Base-by-base conservation (phyloP, 2,113 vertebrate species). In the Falcunculus frontatus region DNA sequence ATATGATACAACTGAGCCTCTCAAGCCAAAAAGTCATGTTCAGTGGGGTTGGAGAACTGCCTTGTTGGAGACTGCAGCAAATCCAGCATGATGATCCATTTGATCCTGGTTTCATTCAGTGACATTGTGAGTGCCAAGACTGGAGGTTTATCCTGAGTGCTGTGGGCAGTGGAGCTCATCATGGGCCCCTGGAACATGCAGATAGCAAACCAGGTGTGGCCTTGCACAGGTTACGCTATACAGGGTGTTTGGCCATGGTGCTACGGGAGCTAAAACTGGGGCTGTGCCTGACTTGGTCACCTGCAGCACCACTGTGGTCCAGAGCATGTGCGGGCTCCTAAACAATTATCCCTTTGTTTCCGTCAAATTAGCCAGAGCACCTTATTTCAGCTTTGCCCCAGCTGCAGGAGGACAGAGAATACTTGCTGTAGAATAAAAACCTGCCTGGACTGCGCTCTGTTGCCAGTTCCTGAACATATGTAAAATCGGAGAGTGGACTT, bases 121-220 rank as follows among this genome's bases (percentile, higher is more conserved):
- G 1, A 33, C 26, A 8, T 7, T 44, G 27, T 2, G 4, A 11
- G 2, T 11, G 39, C 23, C 16, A 25, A n/a, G 27, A 6, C 2
- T 9, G 17, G 50, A 59, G 52, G 10, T 78, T 14, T 32, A 14
- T 42, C 23, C 44, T 6, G 18, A n/a, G 35, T 11, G 6, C 11
- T 63, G 64, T 13, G 30, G 10, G 16, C 26, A 22, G 41, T 25
- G 35, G 6, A 33, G 2, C 13, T 60, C 30, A 16, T 5, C 10
- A 1, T 5, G 19, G 44, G 22, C 20, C 39, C 19, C 67, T 46
- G 30, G 44, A 25, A 11, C 0, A 4, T 7, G 25, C 14, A 59
- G 46, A 1, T n/a, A 9, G 1, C 29, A 77, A 56, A 37, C 16
- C 20, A 29, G 5, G 6, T 6, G 12, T 42, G 80, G 21, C 16